These are phyloP conservation scores for Sebastes diaconus DNA, from an alignment of 2,797 vertebrate genomes.

Conservation along the genomic window DNA sequence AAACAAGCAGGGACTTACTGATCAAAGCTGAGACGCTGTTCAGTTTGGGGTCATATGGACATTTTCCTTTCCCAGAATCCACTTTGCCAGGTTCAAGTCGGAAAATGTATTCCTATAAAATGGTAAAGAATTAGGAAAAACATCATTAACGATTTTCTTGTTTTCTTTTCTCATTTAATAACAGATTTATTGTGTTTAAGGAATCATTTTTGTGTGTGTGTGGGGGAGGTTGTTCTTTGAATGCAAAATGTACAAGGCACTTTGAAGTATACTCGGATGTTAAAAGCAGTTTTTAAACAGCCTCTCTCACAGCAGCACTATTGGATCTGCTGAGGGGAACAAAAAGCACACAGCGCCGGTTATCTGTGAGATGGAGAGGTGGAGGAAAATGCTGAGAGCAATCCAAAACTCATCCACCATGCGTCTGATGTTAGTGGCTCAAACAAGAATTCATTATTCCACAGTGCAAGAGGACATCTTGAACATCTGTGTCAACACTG, in stretches of 20 bases:
- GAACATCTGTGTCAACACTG: conserved; percentile 74
- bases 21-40: conserved; percentile 97
- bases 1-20: conserved; percentile 85
- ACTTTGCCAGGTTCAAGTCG: conserved; percentile 95
- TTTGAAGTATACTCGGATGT: conserved; percentile 6
- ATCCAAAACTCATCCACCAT: conserved; percentile 67
- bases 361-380: conserved; percentile 56
- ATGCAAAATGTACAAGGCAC: conserved; percentile 25
- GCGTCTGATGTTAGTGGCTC: conserved; percentile 71
- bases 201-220: background rate
- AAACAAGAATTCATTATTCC: conserved; percentile 62
- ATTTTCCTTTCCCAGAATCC: conserved; percentile 99
- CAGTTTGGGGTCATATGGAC: conserved; percentile 97
- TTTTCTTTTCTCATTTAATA: conserved; percentile 2
- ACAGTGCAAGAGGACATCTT: conserved; percentile 59
- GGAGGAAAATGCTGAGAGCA: conserved; percentile 60
- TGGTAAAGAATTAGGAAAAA: conserved; percentile 21
- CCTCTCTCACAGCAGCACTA: conserved; percentile 18
- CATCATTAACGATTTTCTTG: background rate
- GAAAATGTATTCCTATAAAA: conserved; percentile 95
- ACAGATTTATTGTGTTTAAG: conserved; percentile 16
- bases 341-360: conserved; percentile 60
- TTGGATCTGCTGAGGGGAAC: conserved; percentile 52
- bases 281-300: conserved; percentile 15
- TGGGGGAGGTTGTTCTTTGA: background rate